Evolutionary conservation across 2,797 vertebrate genomes (phyloP), one percentile per base, ranked within the genome.

Genomic region (Pipistrellus pygmaeus): DNA sequence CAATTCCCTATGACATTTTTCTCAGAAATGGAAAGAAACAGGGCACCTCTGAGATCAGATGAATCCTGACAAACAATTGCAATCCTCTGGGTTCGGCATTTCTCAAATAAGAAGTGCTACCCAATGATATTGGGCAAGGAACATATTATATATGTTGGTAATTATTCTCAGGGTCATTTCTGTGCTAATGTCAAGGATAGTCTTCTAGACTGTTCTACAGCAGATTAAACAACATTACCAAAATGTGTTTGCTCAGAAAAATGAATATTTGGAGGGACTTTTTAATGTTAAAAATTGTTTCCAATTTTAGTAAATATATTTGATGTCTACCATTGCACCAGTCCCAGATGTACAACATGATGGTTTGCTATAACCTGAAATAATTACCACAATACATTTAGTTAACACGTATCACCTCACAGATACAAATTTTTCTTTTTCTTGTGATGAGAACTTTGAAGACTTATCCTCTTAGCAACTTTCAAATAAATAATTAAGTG

Each of bases 191-290:
- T n/a, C 57, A 80, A 60, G 66, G 8, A 73, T 5, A 32, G 11
- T 75, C 11, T 91, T 72, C 35, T 62, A 46, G 20, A 53, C 15
- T 48, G 10, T 91, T 71, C 44, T 30, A 51, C 2, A 72, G 32
- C 4, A 95, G 13, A 25, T 38, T 41, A 48, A 66, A 12, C 20
- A 71, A 30, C 46, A 57, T 10, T 72, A 53, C 11, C 60, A 69
- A 64, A 76, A 66, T 15, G 78, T 17, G 71, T 73, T 78, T 57
- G 20, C 90, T 77, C 30, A 83, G 6, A 83, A 95, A 95, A 90
- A 84, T 72, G 32, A 48, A 3, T 92, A 83, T 66, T 77, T 85
- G 75, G 7, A 62, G 10, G 48, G 17, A 55, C 9, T 76, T 41
- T 27, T 21, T n/a, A 60, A 25, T 20, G 66, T 68, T 32, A 68